These are phyloP conservation scores for Pipa parva DNA, from an alignment of 2,113 vertebrate species.

Conservation along the genomic window DNA sequence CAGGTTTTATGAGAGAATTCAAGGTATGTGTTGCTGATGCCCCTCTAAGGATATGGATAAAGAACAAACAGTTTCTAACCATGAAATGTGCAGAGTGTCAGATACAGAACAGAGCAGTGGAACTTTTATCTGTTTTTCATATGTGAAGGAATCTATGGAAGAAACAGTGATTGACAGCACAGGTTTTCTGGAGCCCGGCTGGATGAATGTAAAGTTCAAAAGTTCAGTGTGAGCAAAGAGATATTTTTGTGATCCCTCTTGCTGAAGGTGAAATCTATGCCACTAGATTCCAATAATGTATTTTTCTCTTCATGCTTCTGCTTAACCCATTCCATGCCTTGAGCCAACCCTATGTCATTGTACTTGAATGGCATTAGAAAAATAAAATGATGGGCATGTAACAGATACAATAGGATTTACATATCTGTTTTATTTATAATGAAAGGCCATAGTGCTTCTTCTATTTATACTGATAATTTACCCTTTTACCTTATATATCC, in stretches of 20 bases:
- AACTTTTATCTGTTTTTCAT: not conserved
- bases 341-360: not conserved
- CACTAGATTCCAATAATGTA: not conserved
- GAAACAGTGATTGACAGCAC: conserved; percentile 56
- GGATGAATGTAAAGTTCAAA: conserved; percentile 60
- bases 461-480: no score
- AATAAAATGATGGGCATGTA: no score
- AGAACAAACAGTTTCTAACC: not conserved
- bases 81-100: conserved; percentile 40
- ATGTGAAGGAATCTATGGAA: conserved; percentile 44
- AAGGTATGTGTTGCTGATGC: conserved; percentile 17
- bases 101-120: not conserved
- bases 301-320: not conserved
- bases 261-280: conserved; percentile 35
- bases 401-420: no score
- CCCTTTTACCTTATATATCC: no score
- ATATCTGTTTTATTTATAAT: no score
- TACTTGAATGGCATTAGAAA: no score
- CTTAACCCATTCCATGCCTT: conserved; percentile 19
- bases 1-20: conserved; percentile 25
- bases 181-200: conserved; percentile 60
- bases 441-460: no score
- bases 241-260: conserved; percentile 34
- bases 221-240: conserved; percentile 62
- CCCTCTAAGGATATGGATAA: conserved; percentile 26